These are phyloP conservation scores for Ancistrus triradiatus DNA, from an alignment of 2,113 vertebrate species.

Conservation along the genomic window DNA sequence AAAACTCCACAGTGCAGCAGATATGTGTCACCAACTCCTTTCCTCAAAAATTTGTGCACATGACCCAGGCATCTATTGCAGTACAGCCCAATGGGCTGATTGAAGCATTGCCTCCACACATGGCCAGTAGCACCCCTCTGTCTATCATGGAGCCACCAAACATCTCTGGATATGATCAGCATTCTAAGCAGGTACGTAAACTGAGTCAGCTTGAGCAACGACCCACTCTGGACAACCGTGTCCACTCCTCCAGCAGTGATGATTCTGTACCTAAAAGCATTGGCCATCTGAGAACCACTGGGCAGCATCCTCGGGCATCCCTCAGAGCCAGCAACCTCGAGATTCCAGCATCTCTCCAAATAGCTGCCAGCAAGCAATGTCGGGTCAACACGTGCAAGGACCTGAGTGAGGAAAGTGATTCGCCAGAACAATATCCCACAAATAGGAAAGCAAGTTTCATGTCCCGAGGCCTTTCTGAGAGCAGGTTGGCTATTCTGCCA, in stretches of 20 bases:
- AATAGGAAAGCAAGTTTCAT: constrained; percentile 79
- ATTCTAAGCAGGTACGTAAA: constrained; percentile 32
- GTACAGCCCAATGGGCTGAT: constrained; percentile 51
- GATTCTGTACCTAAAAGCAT: constrained; percentile 54
- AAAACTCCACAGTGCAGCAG: constrained; percentile 73
- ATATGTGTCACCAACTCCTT: constrained; percentile 65
- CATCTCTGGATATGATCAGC: constrained; percentile 45
- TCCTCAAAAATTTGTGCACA: constrained; percentile 64
- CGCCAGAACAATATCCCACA: constrained; percentile 61
- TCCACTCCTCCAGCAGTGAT: constrained; percentile 61
- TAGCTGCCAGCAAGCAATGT: constrained; percentile 65
- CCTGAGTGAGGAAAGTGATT: constrained; percentile 71
- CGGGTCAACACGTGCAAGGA: constrained; percentile 66
- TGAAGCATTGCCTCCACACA: constrained; percentile 46
- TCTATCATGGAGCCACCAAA: constrained; percentile 35
- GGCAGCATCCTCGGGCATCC: constrained; percentile 49
- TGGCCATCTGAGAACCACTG: constrained; percentile 43
- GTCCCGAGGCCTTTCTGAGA: constrained; percentile 75
- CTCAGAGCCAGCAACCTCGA: constrained; percentile 62
- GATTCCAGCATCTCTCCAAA: constrained; percentile 56
- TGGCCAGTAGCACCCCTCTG: constrained; percentile 46
- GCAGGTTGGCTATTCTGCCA: constrained; percentile 61
- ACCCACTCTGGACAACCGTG: constrained; percentile 55
- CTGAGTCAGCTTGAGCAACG: constrained; percentile 42
- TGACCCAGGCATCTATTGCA: constrained; percentile 59